These are phyloP conservation scores for Apamea crenata DNA, from an alignment of 2,888 invertebrate genomes.

Conservation along the genomic window DNA sequence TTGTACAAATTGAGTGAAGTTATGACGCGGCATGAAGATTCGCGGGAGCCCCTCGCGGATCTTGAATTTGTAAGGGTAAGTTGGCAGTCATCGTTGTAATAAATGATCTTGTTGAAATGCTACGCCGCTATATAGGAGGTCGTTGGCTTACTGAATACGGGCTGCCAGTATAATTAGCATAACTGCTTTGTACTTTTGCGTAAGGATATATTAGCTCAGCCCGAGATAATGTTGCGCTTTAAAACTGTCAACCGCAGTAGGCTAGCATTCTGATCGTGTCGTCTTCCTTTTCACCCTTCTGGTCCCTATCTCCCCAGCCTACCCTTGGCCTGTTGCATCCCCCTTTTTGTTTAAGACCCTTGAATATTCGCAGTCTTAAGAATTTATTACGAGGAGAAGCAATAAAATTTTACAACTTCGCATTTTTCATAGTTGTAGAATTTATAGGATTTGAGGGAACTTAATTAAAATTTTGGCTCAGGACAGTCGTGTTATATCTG, in stretches of 20 bases:
- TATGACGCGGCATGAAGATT: constrained; percentile 72
- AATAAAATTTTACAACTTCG: constrained; percentile 57
- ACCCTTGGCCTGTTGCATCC: constrained; percentile 62
- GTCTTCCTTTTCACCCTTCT: constrained; percentile 41
- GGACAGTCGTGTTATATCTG: constrained; percentile 4
- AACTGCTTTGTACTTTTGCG: constrained; percentile 60
- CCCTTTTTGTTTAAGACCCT: constrained; percentile 47
- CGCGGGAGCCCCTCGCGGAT: constrained; percentile 61
- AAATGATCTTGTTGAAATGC: constrained; percentile 69
- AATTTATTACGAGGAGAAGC: constrained; percentile 45
- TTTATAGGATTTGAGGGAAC: constrained; percentile 30
- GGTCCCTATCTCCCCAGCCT: constrained; percentile 41
- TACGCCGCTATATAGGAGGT: constrained; percentile 59
- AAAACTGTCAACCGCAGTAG: constrained; percentile 72
- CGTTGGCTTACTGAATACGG: constrained; percentile 66
- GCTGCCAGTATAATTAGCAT: constrained; percentile 66
- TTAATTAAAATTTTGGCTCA: constrained; percentile 33
- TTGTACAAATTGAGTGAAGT: constrained; percentile 76
- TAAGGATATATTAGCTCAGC: constrained; percentile 54
- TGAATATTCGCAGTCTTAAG: constrained; percentile 34
- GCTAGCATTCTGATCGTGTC: constrained; percentile 38
- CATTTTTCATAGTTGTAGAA: constrained; percentile 48
- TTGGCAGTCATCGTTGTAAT: constrained; percentile 68
- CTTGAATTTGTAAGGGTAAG: constrained; percentile 68
- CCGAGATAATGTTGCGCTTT: constrained; percentile 67